These are phyloP conservation scores for Dryocosmus kuriphilus DNA, from an alignment of 2,888 invertebrate genomes.

Conservation along the genomic window DNA sequence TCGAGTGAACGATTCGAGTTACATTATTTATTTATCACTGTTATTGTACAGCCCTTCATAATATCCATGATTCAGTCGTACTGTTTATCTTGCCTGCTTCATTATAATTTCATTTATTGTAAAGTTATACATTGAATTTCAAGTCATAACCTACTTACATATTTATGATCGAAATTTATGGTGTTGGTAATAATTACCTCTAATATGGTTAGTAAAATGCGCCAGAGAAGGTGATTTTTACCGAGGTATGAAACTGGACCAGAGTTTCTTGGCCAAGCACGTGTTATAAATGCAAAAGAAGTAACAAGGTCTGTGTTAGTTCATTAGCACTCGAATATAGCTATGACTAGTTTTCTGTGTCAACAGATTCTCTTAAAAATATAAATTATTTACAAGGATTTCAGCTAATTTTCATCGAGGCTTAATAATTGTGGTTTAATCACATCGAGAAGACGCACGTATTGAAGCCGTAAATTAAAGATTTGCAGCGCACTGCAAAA, in stretches of 20 bases:
- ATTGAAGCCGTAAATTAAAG: slow-evolving; percentile 2
- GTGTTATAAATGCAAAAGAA: slow-evolving; percentile 76
- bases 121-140: slow-evolving; percentile 73
- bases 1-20: slow-evolving; percentile 61
- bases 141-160: slow-evolving; percentile 73
- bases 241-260: slow-evolving; percentile 71
- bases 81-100: slow-evolving; percentile 57
- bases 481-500: neutral
- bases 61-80: slow-evolving; percentile 72
- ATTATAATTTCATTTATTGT: slow-evolving; percentile 68
- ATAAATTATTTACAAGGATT: slow-evolving; percentile 77
- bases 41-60: slow-evolving; percentile 73
- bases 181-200: slow-evolving; percentile 71
- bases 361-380: slow-evolving; percentile 76
- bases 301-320: slow-evolving; percentile 75
- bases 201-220: slow-evolving; percentile 74
- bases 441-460: slow-evolving; percentile 75
- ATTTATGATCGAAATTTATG: slow-evolving; percentile 73
- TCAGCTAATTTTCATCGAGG: slow-evolving; percentile 68
- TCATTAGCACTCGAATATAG: slow-evolving; percentile 76
- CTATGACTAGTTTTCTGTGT: slow-evolving; percentile 76
- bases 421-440: slow-evolving; percentile 73
- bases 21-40: slow-evolving; percentile 75
- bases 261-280: slow-evolving; percentile 66
- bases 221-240: slow-evolving; percentile 66